phyloP scores from a whole-genome alignment of 2,888 invertebrate genomes.

The Aleiodes testaceus region DNA sequence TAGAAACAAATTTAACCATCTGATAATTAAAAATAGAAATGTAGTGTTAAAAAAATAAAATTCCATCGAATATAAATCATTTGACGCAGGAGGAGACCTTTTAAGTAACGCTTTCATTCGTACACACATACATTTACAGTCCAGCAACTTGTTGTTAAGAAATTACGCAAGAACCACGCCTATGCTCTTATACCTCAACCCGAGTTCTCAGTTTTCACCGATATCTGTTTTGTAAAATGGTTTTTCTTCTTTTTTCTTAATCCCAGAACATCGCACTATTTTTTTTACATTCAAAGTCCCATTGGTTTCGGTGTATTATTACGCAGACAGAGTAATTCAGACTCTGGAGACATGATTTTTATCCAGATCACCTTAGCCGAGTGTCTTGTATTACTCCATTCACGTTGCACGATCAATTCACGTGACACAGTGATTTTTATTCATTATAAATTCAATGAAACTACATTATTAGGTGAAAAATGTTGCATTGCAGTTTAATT shows the following conservation, averaged over 20 bases:
- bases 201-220: conserved; percentile 10
- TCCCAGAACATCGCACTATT: neutral
- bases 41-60: too few species aligned
- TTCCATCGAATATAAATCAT: neutral
- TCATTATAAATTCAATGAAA: too few species aligned
- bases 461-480: neutral
- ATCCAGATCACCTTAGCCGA: conserved; percentile 35
- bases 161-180: conserved; percentile 67
- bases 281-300: conserved; percentile 27
- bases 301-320: conserved; percentile 49
- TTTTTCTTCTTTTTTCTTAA: conserved; percentile 30
- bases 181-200: conserved; percentile 53
- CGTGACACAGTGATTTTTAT: conserved; percentile 21
- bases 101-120: conserved; percentile 34
- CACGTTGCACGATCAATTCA: conserved; percentile 38
- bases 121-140: conserved; percentile 31
- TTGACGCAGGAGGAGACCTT: conserved; percentile 33
- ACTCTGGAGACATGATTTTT: conserved; percentile 24
- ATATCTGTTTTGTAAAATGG: conserved; percentile 18
- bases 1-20: too few species aligned
- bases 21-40: too few species aligned
- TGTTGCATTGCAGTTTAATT: conserved; percentile 24
- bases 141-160: conserved; percentile 47
- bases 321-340: conserved; percentile 46
- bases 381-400: conserved; percentile 19